Percentiles rank a stretch among this genome's conserved stretches.
phyloP scores from a whole-genome alignment of 2,888 invertebrate genomes.

The Asteroscopus sphinx region DNA sequence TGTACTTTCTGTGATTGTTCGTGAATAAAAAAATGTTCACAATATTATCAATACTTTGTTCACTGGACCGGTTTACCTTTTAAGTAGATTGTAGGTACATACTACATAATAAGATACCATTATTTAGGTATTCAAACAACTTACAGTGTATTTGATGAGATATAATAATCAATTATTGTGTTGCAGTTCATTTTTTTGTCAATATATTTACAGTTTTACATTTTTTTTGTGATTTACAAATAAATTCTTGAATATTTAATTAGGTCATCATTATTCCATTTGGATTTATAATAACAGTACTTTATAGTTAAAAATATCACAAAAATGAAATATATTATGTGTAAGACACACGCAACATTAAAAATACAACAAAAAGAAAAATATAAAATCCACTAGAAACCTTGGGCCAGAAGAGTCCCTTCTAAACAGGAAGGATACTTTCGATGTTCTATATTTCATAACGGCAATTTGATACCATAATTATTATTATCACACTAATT shows the following conservation, averaged over 20 bases:
- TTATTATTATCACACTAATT: constrained; percentile 89
- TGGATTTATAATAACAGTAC: constrained; percentile 90
- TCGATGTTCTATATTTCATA: constrained; percentile 89
- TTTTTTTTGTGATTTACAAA: constrained; percentile 90
- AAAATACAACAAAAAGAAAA: constrained; percentile 89
- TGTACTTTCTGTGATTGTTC: constrained; percentile 89
- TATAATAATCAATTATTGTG: constrained; percentile 88
- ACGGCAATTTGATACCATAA: constrained; percentile 89
- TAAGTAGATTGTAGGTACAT: constrained; percentile 84
- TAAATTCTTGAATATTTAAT: constrained; percentile 90
- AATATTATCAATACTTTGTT: constrained; percentile 90
- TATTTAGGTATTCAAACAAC: constrained; percentile 86
- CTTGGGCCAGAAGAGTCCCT: constrained; percentile 89
- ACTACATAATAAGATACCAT: constrained; percentile 86
- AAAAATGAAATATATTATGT: constrained; percentile 91
- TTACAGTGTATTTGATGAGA: constrained; percentile 88
- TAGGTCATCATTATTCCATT: constrained; percentile 89
- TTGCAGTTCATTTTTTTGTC: constrained; percentile 89
- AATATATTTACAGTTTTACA: constrained; percentile 90
- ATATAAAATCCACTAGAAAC: constrained; percentile 90
- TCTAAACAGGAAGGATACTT: constrained; percentile 90
- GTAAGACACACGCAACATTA: constrained; percentile 90
- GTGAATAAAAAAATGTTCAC: constrained; percentile 90
- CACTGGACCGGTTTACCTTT: constrained; percentile 88
- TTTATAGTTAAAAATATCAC: constrained; percentile 91